Base-by-base conservation (phyloP, 2,113 vertebrate species). In the Girardinichthys multiradiatus region DNA sequence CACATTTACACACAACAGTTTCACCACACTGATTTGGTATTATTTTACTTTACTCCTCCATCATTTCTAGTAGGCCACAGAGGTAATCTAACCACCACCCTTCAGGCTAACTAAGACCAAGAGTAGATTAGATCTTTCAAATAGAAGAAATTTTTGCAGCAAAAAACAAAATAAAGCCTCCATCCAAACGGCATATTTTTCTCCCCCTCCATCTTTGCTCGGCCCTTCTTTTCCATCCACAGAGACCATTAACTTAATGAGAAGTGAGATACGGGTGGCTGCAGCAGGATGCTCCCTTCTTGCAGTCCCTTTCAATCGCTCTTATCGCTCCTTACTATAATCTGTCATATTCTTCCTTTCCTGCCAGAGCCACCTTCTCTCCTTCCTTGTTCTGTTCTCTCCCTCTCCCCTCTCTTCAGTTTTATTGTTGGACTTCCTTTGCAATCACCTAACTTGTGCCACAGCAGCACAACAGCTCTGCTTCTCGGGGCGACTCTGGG, bases 201-300 rank as follows among this genome's bases (percentile, higher is more conserved):
- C 6, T 11, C 21, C 39, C 5, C 61, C 39, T 48, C 74, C 35
- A 68, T 76, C 81, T 69, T 74, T 64, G 61, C 74, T 79, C 71
- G 61, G 71, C 59, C 85, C 81, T 74, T 76, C 77, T 75, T 74
- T 62, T 65, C 24, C 68, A 59, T 83, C 88, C 75, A 75, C 61
- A 86, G 80, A 95, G 94, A 94, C 95, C 95, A 95, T 96, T 95
- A 96, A 95, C 94, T 95, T 96, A 96, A 96, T 95, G 96, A 96
- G 94, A 95, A 89, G 91, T 73, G 81, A 67, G 85, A 77, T 68
- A 69, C 92, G 94, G 93, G 87, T 91, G 83, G 86, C 90, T 92
- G 80, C 94, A 88, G 94, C 88, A 90, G 92, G 88, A 94, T 92
- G 86, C 93, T 86, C 84, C 92, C 93, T 90, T 65, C 67, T 58